These are phyloP conservation scores for Notodonta dromedarius DNA, from an alignment of 2,888 invertebrate genomes.

Conservation along the genomic window DNA sequence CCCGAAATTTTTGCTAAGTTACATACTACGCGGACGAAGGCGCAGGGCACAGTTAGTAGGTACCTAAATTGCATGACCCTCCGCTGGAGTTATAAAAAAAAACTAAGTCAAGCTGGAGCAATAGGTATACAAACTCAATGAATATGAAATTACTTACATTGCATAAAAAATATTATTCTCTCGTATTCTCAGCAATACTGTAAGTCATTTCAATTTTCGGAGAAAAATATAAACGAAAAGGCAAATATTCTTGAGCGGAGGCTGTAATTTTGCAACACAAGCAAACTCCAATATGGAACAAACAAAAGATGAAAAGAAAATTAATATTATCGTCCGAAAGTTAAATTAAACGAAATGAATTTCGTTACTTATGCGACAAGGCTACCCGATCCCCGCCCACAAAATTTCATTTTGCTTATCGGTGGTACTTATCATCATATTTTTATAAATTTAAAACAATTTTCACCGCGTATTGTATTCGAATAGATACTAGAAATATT, in stretches of 20 bases:
- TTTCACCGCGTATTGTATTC: not conserved
- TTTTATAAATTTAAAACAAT: not conserved
- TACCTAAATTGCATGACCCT: no score
- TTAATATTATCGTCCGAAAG: constrained; percentile 5
- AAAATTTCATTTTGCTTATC: constrained; percentile 3
- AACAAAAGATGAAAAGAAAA: constrained; percentile 9
- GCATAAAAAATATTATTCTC: not conserved
- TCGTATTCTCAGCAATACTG: not conserved
- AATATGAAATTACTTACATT: not conserved
- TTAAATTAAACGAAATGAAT: constrained; percentile 6
- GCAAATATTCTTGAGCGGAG: not conserved
- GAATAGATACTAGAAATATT: no score
- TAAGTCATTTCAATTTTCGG: not conserved
- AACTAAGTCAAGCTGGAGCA: no score
- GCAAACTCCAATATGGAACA: constrained; percentile 8
- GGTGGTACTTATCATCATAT: not conserved
- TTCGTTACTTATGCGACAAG: not conserved
- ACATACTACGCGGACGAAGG: no score
- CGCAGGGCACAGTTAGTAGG: no score
- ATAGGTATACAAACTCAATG: not conserved
- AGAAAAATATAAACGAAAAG: not conserved
- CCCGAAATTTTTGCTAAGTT: no score
- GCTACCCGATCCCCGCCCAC: not conserved
- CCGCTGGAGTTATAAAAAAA: no score
- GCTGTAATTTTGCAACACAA: constrained; percentile 1